Evolutionary conservation across 2,113 vertebrate species (phyloP).

Genomic region (Gobius niger): DNA sequence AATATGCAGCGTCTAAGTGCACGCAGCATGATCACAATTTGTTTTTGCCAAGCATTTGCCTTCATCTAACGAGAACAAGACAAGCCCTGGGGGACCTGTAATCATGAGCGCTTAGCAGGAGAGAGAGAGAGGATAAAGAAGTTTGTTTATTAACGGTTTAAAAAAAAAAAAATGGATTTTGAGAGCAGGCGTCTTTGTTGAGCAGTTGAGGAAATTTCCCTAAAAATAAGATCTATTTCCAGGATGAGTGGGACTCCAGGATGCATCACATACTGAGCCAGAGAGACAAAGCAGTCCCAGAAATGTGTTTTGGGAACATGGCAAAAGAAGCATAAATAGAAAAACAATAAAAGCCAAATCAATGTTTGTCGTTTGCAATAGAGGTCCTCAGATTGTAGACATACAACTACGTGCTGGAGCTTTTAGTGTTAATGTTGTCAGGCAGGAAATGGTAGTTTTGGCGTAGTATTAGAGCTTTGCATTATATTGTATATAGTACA

Average conservation of each 20-base stretch:
- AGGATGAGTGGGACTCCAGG: constrained; percentile 4
- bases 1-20: constrained; percentile 10
- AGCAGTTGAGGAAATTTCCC: background rate
- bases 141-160: constrained; percentile 16
- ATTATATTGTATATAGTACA: too few relatives aligned
- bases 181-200: background rate
- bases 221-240: constrained; percentile 29
- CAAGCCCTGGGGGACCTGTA: background rate
- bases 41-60: background rate
- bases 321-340: background rate
- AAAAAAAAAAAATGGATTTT: background rate
- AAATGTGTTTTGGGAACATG: constrained; percentile 26
- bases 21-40: background rate
- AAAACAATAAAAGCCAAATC: background rate
- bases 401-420: too few relatives aligned
- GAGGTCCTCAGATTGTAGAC: background rate
- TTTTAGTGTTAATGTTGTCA: too few relatives aligned
- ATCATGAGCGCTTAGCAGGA: background rate
- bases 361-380: too few relatives aligned
- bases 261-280: constrained; percentile 34
- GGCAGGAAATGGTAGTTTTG: too few relatives aligned
- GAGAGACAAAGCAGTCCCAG: constrained; percentile 25
- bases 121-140: background rate
- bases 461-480: too few relatives aligned
- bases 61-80: background rate